phyloP scores from a whole-genome alignment of 2,888 invertebrate genomes.

The Criorhina ranunculi region DNA sequence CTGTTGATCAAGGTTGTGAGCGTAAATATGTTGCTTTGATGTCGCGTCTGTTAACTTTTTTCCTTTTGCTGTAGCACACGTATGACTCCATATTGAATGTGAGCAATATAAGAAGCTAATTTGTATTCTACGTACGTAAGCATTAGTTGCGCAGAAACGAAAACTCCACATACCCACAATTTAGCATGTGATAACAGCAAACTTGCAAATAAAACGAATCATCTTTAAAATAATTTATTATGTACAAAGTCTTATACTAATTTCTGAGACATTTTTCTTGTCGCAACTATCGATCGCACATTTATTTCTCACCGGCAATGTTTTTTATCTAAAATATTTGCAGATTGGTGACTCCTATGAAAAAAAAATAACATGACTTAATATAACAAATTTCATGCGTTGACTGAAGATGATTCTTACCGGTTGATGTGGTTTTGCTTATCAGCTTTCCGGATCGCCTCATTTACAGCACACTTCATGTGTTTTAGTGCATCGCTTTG shows the following conservation, averaged over 20 bases:
- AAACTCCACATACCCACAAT: constrained; percentile 32
- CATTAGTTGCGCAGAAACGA: constrained; percentile 38
- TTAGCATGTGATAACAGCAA: constrained; percentile 9
- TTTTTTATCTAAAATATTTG: constrained; percentile 24
- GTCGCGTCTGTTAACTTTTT: constrained; percentile 58
- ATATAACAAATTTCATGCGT: background rate
- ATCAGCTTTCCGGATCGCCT: constrained; percentile 58
- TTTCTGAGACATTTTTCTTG: constrained; percentile 31
- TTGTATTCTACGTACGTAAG: constrained; percentile 52
- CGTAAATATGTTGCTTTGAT: constrained; percentile 49
- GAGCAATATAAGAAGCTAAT: constrained; percentile 52
- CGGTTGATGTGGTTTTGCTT: constrained; percentile 32
- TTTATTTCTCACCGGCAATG: constrained; percentile 21
- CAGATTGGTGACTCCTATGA: constrained; percentile 24
- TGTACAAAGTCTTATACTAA: constrained; percentile 55
- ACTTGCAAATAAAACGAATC: constrained; percentile 9
- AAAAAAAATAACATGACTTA: constrained; percentile 12
- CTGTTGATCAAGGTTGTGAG: constrained; percentile 68
- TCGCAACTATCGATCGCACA: background rate
- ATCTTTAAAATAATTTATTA: constrained; percentile 70
- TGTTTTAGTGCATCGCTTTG: constrained; percentile 41
- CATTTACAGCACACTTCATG: constrained; percentile 56
- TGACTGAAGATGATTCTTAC: constrained; percentile 20
- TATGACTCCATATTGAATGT: constrained; percentile 37
- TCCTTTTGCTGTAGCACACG: constrained; percentile 1